Evolutionary conservation across 2,888 invertebrate species (phyloP), one percentile per base, ranked within the genome.

Genomic region (Aelia acuminata): DNA sequence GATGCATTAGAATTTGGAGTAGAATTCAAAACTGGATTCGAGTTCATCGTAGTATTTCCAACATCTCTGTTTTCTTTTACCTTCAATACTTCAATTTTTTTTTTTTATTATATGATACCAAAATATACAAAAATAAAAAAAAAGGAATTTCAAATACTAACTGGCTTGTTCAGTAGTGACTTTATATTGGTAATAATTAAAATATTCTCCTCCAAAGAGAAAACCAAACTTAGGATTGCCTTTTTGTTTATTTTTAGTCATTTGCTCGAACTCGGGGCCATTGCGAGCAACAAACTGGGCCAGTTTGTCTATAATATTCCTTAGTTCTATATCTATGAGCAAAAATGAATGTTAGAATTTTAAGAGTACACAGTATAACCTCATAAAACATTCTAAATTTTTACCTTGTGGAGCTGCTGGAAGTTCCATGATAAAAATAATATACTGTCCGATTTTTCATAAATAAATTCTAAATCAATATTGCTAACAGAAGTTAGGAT

Each of bases 191-290:
- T 99, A 99, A 93, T 99, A 99, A 93, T 96, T 97, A 93, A 96
- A 98, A 93, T 95, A 96, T 92, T 98, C 98, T 88, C 99, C 99
- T 90, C 98, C 98, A 93, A 98, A 99, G 89, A 99, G 94, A 93
- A 99, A 99, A 91, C 96, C 96, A 94, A 99, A 99, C 93, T 98
- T 98, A 7, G 98, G 98, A 93, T 99, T 99, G 92, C 97, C 98
- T 93, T 98, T 97, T 93, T 99, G 99, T 93, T 99, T 99, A 92
- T 97, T 97, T 94, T 99, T 99, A 89, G 99, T 99, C 96, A 99
- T 99, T 93, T 97, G 96, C 94, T 99, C 99, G 93, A 99, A 99
- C 92, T 99, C 99, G n/a, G 98, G 98, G 88, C 99, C 99, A 96
- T 99, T 99, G 93, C 98, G 94, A 89, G 99, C 99, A 91, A 99